These are phyloP conservation scores for Acanthurus leucopareius DNA, from an alignment of 2,797 vertebrate species.

Conservation along the genomic window DNA sequence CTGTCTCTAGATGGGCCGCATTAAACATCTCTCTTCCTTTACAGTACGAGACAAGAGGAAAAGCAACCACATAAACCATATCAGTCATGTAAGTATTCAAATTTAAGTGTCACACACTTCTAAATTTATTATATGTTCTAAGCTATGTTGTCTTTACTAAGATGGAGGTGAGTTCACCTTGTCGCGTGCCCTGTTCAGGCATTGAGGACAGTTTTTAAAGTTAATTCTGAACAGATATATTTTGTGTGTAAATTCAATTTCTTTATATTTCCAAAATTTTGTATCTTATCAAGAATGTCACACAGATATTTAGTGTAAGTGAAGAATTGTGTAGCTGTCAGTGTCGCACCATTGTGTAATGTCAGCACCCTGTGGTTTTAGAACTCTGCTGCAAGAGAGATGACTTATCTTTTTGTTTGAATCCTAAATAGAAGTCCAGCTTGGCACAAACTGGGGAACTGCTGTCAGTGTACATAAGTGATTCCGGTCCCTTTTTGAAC, in stretches of 20 bases:
- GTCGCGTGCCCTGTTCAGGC: not conserved
- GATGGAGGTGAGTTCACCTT: not conserved
- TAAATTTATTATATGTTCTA: too few species aligned
- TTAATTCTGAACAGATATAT: not conserved
- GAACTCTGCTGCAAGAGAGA: too few species aligned
- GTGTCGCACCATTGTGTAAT: not conserved
- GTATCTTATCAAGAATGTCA: not conserved
- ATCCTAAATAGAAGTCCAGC: too few species aligned
- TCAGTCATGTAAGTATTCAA: conserved; percentile 88
- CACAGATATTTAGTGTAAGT: not conserved
- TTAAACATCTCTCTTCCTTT: conserved; percentile 73
- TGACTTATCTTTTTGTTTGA: too few species aligned
- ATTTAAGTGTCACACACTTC: too few species aligned
- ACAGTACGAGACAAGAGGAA: conserved; percentile 99
- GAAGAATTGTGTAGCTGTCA: not conserved
- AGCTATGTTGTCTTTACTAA: not conserved
- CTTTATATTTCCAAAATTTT: not conserved
- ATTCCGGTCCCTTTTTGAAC: too few species aligned
- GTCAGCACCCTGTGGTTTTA: too few species aligned
- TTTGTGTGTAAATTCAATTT: not conserved
- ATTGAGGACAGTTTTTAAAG: not conserved
- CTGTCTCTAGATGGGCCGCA: not conserved
- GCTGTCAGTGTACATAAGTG: too few species aligned
- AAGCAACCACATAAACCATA: conserved; percentile 96
- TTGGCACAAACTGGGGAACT: too few species aligned